Evolutionary conservation across 2,888 invertebrate species (phyloP), one percentile per base, ranked within the genome.

Genomic region (Elysia crispata): DNA sequence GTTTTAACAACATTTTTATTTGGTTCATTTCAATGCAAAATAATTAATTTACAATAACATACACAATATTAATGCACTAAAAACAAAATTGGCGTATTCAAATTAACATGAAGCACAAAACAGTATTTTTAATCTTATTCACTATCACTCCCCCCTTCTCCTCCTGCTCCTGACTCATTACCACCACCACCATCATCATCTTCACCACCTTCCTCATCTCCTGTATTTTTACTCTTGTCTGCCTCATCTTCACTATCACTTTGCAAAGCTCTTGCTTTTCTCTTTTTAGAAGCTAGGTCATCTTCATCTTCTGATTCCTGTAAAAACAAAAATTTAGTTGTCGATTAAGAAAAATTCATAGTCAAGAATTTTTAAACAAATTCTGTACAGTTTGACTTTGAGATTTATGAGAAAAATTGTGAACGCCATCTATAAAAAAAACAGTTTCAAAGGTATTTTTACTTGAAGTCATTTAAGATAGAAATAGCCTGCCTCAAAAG

Each of bases 231-330:
- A n/a, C 70, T 33, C n/a, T 25, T 33, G 25, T 33, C 70, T 15
- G 33, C 70, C 54, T 80, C 80, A 15, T 50, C 80, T 20, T 80
- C 80, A 66, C 80, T 80, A 11, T 80, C 80, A 69, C 80, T 80
- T 15, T 76, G 54, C 49, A 80, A 20, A 62, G 49, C 80, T 66
- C 72, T 70, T 15, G 80, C 80, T 72, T 80, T 80, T 28, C 76
- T 76, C 57, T 80, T 80, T n/a, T 69, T 70, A 18, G 49, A n/a
- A 8, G 57, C 23, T 20, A 70, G 28, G 0, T 75, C 80, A 54
- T 69, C 75, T 8, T 75, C 79, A 25, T 70, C 74, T 0, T 80
- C 80, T 25, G 73, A 74, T 25, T 79, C 79, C 79, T 79, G 74
- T 1, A 18, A 25, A 66, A 20, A 72, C 11, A 11, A 49, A 72